A percentile compares a stretch with the other conserved stretches of the same genome.
Evolutionary conservation across 1,140 invertebrate genomes (phyloP).

Genomic region (Sitodiplosis mosellana): DNA sequence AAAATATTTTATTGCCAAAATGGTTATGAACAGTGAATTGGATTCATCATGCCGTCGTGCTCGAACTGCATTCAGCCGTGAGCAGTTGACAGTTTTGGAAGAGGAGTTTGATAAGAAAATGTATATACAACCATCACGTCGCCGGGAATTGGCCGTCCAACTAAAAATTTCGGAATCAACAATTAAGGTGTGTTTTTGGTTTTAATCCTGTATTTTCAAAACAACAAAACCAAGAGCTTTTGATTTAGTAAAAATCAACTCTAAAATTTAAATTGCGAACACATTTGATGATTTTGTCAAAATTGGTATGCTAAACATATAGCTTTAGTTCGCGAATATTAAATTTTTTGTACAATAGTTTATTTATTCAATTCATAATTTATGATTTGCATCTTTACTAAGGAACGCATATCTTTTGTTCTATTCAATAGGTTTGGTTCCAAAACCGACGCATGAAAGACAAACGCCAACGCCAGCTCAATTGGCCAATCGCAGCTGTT

Average conservation of each 20-base stretch:
- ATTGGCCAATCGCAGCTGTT: slow-evolving; percentile 85
- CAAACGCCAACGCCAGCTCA: slow-evolving; percentile 80
- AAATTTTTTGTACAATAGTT: no score
- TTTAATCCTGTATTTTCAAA: no score
- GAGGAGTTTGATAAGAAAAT: slow-evolving; percentile 96
- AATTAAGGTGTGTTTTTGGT: slow-evolving; percentile 66
- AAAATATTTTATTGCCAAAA: no score
- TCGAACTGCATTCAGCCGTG: slow-evolving; percentile 90
- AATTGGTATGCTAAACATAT: no score
- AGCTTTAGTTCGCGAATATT: no score
- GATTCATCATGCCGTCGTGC: slow-evolving; percentile 71
- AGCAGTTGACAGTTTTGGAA: slow-evolving; percentile 86
- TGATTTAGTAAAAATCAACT: no score
- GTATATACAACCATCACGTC: slow-evolving; percentile 84
- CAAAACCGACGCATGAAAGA: slow-evolving; percentile 99
- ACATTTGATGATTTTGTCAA: no score
- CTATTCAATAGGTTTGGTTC: slow-evolving; percentile 74
- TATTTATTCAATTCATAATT: no score
- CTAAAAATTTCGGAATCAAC: slow-evolving; percentile 93
- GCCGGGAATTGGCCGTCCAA: slow-evolving; percentile 88
- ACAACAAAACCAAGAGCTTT: slow-evolving; percentile 2
- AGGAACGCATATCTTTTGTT: slow-evolving; percentile 15
- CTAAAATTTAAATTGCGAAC: no score
- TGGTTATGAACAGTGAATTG: slow-evolving; percentile 1
- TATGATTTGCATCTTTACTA: background rate